A percentile compares a stretch with the other conserved stretches of the same genome.
phyloP scores from a whole-genome alignment of 2,797 vertebrate species.

The Chaenodraco wilsoni region DNA sequence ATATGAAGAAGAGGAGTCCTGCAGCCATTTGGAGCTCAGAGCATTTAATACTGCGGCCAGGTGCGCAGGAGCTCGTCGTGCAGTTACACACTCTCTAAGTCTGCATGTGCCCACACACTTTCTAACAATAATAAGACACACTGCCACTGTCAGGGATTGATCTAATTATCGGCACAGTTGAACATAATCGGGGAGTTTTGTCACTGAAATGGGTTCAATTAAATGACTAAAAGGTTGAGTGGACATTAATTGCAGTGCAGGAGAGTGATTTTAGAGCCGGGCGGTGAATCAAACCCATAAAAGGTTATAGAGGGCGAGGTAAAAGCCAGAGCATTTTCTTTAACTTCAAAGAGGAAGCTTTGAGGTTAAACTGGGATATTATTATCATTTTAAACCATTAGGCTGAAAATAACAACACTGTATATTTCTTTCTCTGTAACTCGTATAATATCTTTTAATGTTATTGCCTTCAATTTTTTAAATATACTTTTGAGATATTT shows the following conservation, averaged over 20 bases:
- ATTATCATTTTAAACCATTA: neutral
- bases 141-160: constrained; percentile 53
- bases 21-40: constrained; percentile 53
- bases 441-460: no score
- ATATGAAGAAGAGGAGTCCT: constrained; percentile 57
- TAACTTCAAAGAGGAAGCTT: constrained; percentile 50
- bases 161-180: constrained; percentile 72
- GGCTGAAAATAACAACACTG: neutral
- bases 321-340: constrained; percentile 47
- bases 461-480: no score
- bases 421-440: neutral
- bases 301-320: constrained; percentile 73
- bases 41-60: constrained; percentile 20
- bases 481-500: no score
- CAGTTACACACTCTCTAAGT: constrained; percentile 23
- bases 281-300: constrained; percentile 69
- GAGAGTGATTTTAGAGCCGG: constrained; percentile 59
- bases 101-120: constrained; percentile 4
- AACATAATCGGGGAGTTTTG: constrained; percentile 72
- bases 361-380: constrained; percentile 12
- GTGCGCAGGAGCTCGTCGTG: constrained; percentile 24
- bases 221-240: constrained; percentile 76
- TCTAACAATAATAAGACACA: constrained; percentile 47
- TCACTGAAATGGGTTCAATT: constrained; percentile 73
- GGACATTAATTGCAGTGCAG: constrained; percentile 74